phyloP scores from a whole-genome alignment of 2,113 vertebrate species.

The Melozone crissalis region DNA sequence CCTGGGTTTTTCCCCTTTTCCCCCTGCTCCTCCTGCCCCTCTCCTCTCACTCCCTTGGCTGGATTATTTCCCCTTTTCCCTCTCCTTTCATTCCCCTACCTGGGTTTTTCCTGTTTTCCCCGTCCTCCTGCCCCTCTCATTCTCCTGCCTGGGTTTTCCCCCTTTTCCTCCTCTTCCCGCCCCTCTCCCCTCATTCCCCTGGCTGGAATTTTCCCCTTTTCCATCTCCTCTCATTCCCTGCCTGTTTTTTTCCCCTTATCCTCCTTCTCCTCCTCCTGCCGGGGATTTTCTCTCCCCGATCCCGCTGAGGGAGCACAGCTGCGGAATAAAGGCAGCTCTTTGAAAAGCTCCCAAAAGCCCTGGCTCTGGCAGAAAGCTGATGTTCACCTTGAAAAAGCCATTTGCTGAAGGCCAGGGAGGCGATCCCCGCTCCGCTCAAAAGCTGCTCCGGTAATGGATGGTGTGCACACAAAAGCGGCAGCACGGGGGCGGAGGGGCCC shows the following conservation, averaged over 20 bases:
- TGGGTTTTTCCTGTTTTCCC: background rate
- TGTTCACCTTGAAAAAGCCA: conserved; percentile 38
- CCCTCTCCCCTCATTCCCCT: too few species aligned
- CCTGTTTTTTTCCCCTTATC: too few species aligned
- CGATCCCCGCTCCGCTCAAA: background rate
- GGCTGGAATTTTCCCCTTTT: too few species aligned
- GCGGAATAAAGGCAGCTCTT: background rate
- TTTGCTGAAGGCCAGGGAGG: conserved; percentile 28
- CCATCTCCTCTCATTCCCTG: too few species aligned
- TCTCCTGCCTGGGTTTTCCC: too few species aligned
- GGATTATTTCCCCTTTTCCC: too few species aligned
- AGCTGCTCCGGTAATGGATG: conserved; percentile 24
- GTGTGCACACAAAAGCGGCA: background rate
- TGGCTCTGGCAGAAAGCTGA: background rate
- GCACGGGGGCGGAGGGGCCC: fast-evolving
- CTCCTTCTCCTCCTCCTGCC: background rate
- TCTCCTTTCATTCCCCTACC: too few species aligned
- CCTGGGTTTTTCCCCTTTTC: too few species aligned
- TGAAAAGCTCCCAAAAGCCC: conserved; percentile 20
- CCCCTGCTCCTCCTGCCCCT: too few species aligned
- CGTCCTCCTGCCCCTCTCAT: too few species aligned
- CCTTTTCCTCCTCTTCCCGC: too few species aligned
- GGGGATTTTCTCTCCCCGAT: background rate
- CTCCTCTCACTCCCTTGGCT: too few species aligned
- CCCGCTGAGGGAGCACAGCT: background rate